These are phyloP conservation scores for Conger conger DNA, from an alignment of 2,113 vertebrate genomes.

Conservation along the genomic window DNA sequence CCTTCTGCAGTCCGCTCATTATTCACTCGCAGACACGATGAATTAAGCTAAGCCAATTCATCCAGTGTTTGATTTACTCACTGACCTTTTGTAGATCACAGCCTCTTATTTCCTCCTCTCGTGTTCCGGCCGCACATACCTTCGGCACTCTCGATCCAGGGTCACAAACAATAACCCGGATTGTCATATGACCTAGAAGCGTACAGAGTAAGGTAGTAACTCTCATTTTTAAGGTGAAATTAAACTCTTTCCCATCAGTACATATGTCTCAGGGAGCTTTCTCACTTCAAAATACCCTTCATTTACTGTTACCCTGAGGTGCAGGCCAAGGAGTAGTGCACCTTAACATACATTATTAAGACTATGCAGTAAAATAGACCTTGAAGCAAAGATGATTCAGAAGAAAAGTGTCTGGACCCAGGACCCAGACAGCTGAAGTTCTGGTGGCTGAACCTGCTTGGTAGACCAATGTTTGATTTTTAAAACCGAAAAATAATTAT, in stretches of 20 bases:
- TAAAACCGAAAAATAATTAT: too few species aligned
- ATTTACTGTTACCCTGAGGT: neutral
- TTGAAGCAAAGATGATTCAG: too few species aligned
- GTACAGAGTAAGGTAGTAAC: neutral
- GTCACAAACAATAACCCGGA: neutral
- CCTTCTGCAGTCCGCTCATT: slow-evolving; percentile 37
- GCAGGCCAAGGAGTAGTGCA: too few species aligned
- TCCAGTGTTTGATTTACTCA: neutral
- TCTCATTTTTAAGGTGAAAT: neutral
- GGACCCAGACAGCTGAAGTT: too few species aligned
- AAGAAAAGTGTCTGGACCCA: too few species aligned
- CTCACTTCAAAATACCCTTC: neutral
- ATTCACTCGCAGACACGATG: slow-evolving; percentile 29
- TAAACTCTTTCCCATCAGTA: neutral
- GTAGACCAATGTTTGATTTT: too few species aligned
- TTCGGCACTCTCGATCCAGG: neutral
- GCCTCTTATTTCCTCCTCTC: neutral
- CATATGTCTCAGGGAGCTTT: neutral
- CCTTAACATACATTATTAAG: too few species aligned
- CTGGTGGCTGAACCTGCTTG: too few species aligned
- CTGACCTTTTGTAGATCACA: neutral
- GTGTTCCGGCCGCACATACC: neutral
- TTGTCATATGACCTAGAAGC: neutral
- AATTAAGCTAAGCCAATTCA: neutral
- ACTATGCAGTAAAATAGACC: too few species aligned